Percentiles rank a stretch among this genome's conserved stretches.
These are phyloP conservation scores for Sebastiscus tertius DNA, from an alignment of 2,797 vertebrate species.

Conservation along the genomic window DNA sequence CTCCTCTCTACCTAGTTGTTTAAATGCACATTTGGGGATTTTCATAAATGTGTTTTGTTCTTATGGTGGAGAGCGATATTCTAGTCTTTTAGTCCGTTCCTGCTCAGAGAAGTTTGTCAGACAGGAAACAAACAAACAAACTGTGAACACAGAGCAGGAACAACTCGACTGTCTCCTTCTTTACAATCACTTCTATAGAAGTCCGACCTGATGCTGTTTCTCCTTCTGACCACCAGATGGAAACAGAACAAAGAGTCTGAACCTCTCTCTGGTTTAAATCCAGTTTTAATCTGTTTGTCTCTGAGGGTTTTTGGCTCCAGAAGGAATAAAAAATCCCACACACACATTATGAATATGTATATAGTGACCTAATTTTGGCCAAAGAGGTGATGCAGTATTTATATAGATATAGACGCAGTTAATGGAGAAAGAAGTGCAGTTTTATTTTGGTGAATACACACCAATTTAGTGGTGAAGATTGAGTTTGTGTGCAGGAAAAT, in stretches of 20 bases:
- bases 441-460: background rate
- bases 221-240: conserved; percentile 40
- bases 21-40: too few species aligned
- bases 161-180: too few species aligned
- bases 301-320: background rate
- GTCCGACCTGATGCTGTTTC: background rate
- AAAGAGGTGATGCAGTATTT: too few species aligned
- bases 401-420: background rate
- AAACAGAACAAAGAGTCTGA: conserved; percentile 3
- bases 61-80: too few species aligned
- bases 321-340: background rate
- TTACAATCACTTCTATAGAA: background rate
- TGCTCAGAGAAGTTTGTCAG: too few species aligned
- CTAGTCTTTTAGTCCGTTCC: too few species aligned
- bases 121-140: too few species aligned
- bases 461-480: too few species aligned
- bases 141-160: too few species aligned
- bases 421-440: background rate
- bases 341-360: conserved; percentile 23
- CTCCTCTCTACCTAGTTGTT: background rate
- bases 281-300: conserved; percentile 35
- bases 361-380: background rate
- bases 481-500: too few species aligned
- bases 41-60: too few species aligned
- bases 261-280: background rate